phyloP scores from a whole-genome alignment of 2,113 vertebrate species.

The Rhinolophus ferrumequinum region DNA sequence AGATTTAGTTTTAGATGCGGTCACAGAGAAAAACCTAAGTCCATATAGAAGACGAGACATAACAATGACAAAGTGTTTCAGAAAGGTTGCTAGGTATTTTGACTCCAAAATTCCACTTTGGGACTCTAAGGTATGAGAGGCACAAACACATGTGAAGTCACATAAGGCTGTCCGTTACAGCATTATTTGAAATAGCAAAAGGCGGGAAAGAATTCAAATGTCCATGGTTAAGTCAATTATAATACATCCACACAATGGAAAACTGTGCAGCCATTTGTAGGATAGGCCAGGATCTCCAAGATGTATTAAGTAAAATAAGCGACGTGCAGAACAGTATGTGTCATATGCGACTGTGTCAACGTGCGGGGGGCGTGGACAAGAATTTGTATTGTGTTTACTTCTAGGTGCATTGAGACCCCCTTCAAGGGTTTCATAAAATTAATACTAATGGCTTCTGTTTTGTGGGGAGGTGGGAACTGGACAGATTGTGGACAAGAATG shows the following conservation, averaged over 20 bases:
- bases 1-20: background rate
- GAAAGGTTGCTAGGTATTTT: background rate
- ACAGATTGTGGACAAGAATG: background rate
- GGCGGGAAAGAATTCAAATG: background rate
- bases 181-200: background rate
- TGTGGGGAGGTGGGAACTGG: background rate
- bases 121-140: background rate
- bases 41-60: background rate
- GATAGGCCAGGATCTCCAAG: background rate
- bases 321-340: background rate
- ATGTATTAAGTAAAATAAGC: background rate
- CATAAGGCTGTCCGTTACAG: background rate
- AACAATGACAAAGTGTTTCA: background rate
- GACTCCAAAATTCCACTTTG: background rate
- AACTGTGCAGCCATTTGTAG: background rate
- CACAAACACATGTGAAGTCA: background rate
- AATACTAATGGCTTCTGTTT: background rate
- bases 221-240: background rate
- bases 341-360: background rate
- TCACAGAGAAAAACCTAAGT: slow-evolving; percentile 9
- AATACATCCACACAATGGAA: background rate
- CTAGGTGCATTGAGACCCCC: background rate
- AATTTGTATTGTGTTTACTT: background rate
- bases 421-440: background rate
- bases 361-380: rapidly evolving